A percentile compares a stretch with the other conserved stretches of the same genome.
These are phyloP conservation scores for Drosophila neocordata DNA, from an alignment of 1,140 invertebrate genomes.

Conservation along the genomic window DNA sequence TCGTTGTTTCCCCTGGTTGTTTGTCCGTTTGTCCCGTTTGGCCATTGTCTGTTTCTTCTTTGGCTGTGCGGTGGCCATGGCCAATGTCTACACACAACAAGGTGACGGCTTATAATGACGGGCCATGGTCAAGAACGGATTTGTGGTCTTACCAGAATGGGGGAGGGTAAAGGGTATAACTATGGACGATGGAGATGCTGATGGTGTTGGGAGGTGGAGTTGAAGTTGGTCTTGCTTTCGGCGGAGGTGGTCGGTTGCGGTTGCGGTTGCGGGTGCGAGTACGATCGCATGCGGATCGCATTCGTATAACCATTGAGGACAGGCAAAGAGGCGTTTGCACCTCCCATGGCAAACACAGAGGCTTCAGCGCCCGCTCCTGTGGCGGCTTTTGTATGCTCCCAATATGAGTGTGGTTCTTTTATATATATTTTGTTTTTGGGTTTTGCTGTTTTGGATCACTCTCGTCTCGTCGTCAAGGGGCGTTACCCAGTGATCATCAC, in stretches of 20 bases:
- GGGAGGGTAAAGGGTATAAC: background rate
- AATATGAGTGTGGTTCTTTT: constrained; percentile 25
- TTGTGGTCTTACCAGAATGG: constrained; percentile 14
- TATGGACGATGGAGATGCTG: background rate
- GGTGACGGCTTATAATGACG: constrained; percentile 80
- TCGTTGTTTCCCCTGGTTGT: constrained; percentile 28
- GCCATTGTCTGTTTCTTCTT: constrained; percentile 26
- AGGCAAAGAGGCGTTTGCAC: constrained; percentile 58
- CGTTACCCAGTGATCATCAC: constrained; percentile 82
- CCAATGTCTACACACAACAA: constrained; percentile 80
- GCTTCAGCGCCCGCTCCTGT: constrained; percentile 43
- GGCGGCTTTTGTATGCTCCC: constrained; percentile 26
- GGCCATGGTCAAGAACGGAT: constrained; percentile 57
- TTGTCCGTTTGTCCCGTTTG: constrained; percentile 39
- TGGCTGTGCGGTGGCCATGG: constrained; percentile 72
- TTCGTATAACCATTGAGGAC: constrained; percentile 21
- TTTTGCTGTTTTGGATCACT: constrained; percentile 14
- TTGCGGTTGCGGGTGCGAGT: constrained; percentile 17
- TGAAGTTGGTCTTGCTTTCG: background rate
- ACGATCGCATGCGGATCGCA: constrained; percentile 19
- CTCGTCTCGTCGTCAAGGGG: constrained; percentile 67
- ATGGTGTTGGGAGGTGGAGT: background rate
- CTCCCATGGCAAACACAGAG: constrained; percentile 60
- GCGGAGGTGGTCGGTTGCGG: background rate
- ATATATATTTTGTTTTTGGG: constrained; percentile 17